phyloP scores from a whole-genome alignment of 2,797 vertebrate species.

The Spinibarbus caldwelli region DNA sequence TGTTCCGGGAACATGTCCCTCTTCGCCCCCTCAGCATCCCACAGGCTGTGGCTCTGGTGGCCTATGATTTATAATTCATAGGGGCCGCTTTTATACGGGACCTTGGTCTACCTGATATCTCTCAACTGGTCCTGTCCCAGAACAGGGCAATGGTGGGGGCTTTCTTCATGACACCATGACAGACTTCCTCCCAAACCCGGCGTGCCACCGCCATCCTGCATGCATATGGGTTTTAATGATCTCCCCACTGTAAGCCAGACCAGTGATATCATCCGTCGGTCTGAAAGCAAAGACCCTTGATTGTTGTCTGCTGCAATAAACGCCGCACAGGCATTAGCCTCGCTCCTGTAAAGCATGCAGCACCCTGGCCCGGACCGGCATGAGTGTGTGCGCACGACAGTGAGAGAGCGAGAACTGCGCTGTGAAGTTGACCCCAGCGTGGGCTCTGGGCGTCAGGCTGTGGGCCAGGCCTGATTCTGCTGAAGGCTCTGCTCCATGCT shows the following conservation, averaged over 20 bases:
- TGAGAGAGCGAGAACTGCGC: conserved; percentile 36
- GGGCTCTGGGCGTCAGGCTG: conserved; percentile 66
- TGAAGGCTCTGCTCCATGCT: conserved; percentile 71
- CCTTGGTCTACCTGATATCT: conserved; percentile 86
- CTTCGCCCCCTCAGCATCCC: conserved; percentile 78
- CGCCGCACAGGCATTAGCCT: conserved; percentile 50
- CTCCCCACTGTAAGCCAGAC: conserved; percentile 63
- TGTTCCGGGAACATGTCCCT: conserved; percentile 84
- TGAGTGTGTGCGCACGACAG: conserved; percentile 3
- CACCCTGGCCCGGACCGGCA: conserved; percentile 23
- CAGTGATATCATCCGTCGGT: conserved; percentile 52
- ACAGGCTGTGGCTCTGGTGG: conserved; percentile 85
- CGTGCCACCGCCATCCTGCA: conserved; percentile 66
- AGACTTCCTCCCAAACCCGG: conserved; percentile 74
- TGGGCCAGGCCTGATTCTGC: conserved; percentile 66
- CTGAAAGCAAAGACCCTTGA: conserved; percentile 30
- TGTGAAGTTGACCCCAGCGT: conserved; percentile 72
- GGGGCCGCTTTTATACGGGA: conserved; percentile 86
- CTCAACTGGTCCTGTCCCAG: conserved; percentile 77
- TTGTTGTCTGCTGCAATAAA: conserved; percentile 35
- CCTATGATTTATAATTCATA: conserved; percentile 91
- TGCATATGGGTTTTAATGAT: conserved; percentile 75
- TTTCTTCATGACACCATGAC: conserved; percentile 76
- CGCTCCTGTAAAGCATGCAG: conserved; percentile 34
- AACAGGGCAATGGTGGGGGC: conserved; percentile 64